Evolutionary conservation across 2,113 vertebrate genomes (phyloP).

Genomic region (Motacilla alba): DNA sequence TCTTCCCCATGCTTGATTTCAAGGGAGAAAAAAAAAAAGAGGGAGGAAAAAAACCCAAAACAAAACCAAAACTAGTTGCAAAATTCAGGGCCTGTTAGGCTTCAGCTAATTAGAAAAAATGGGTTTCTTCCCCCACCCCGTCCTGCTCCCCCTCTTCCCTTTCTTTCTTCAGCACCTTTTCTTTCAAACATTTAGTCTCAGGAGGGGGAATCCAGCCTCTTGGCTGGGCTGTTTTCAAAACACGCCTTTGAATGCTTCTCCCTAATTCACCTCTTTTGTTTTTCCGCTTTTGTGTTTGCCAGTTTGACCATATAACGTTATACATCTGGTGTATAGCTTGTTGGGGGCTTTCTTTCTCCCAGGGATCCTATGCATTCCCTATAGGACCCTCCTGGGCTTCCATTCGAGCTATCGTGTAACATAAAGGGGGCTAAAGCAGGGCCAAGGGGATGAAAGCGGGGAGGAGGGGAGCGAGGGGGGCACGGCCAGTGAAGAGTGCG

Average conservation of each 20-base stretch:
- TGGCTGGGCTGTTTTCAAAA: conserved; percentile 99
- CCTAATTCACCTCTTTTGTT: conserved; percentile 98
- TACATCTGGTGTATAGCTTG: conserved; percentile 98
- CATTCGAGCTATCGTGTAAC: conserved; percentile 85
- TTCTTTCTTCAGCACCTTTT: conserved; percentile 87
- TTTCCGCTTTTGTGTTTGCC: conserved; percentile 97
- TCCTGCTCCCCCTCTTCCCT: conserved; percentile 51
- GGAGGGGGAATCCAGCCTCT: conserved; percentile 88
- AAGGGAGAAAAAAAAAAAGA: background rate
- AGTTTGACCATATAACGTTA: conserved; percentile 99
- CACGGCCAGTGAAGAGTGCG: conserved; percentile 22
- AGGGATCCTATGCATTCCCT: conserved; percentile 83
- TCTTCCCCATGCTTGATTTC: background rate
- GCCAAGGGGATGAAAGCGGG: conserved; percentile 60
- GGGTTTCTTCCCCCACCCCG: conserved; percentile 47
- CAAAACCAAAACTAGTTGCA: conserved; percentile 60
- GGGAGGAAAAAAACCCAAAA: background rate
- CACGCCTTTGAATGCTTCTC: conserved; percentile 95
- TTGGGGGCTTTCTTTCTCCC: conserved; percentile 87
- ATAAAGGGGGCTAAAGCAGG: conserved; percentile 89
- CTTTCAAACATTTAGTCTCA: conserved; percentile 89
- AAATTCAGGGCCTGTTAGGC: conserved; percentile 85
- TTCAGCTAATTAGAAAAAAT: conserved; percentile 95
- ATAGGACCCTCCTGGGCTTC: conserved; percentile 86
- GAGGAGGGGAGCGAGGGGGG: conserved; percentile 36